Evolutionary conservation across 2,888 invertebrate species (phyloP).

Genomic region (Acanthosepion pharaonis): DNA sequence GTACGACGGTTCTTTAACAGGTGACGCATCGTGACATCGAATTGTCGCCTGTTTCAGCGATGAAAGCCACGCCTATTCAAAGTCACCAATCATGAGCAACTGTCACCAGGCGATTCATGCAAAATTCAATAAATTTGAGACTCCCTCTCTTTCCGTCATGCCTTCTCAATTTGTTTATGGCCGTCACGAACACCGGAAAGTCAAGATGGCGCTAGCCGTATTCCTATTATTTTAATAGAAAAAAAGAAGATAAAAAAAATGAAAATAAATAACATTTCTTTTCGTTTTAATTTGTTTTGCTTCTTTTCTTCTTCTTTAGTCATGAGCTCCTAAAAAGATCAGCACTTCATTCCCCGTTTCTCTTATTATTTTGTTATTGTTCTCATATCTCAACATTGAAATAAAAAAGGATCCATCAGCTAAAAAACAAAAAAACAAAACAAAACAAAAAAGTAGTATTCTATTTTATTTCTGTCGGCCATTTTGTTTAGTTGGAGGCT

Average conservation of each 20-base stretch:
- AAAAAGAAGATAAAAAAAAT: background rate
- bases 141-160: background rate
- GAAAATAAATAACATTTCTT: background rate
- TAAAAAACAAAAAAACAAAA: background rate
- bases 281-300: background rate
- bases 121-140: background rate
- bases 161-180: constrained; percentile 21
- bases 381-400: constrained; percentile 1
- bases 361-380: background rate
- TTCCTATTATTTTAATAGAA: background rate
- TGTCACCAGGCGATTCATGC: constrained; percentile 17
- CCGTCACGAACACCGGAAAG: constrained; percentile 13
- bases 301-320: background rate
- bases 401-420: background rate
- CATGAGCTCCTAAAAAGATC: background rate
- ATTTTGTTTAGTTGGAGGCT: background rate
- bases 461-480: background rate
- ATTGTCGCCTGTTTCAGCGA: background rate
- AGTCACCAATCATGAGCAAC: background rate
- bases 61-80: background rate
- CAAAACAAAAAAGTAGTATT: background rate
- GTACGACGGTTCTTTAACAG: background rate
- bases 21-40: background rate
- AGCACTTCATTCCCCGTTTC: background rate
- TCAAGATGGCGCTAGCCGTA: background rate